Evolutionary conservation across 2,888 invertebrate species (phyloP).

Genomic region (Trachelus troglodyta): DNA sequence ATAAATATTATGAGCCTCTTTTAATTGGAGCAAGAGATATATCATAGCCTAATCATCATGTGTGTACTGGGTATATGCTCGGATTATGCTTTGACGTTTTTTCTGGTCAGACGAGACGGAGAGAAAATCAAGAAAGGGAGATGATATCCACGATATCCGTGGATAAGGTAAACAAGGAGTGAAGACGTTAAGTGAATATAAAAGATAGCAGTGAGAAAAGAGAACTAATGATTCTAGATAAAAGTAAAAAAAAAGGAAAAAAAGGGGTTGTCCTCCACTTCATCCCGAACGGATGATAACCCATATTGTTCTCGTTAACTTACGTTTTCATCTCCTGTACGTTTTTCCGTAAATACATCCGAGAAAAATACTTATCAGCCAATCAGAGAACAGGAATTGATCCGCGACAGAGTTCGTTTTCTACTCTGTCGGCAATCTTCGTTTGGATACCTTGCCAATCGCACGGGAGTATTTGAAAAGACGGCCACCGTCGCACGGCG

Average conservation of each 20-base stretch:
- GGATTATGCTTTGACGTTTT: conserved; percentile 33
- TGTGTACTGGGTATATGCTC: conserved; percentile 58
- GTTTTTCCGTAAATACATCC: not conserved
- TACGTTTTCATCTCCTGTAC: not conserved
- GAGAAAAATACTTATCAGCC: not conserved
- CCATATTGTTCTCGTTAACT: not conserved
- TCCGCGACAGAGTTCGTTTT: not conserved
- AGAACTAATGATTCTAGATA: not conserved
- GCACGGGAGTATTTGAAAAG: not conserved
- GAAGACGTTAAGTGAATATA: not conserved
- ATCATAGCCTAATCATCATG: conserved; percentile 54
- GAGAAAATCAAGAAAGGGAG: not conserved
- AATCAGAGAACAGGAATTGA: not conserved
- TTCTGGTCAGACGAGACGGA: conserved; percentile 10
- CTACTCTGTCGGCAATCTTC: not conserved
- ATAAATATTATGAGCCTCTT: conserved; percentile 37
- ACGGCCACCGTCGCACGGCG: not conserved
- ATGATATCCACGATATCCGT: not conserved
- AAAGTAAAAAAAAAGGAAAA: not conserved
- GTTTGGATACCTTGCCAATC: not conserved
- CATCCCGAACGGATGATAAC: not conserved
- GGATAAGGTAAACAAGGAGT: not conserved
- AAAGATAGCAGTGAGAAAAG: not conserved
- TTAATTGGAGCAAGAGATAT: conserved; percentile 18
- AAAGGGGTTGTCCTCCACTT: not conserved